These are phyloP conservation scores for Cheumatopsyche charites DNA, from an alignment of 1,140 invertebrate species.

Conservation along the genomic window DNA sequence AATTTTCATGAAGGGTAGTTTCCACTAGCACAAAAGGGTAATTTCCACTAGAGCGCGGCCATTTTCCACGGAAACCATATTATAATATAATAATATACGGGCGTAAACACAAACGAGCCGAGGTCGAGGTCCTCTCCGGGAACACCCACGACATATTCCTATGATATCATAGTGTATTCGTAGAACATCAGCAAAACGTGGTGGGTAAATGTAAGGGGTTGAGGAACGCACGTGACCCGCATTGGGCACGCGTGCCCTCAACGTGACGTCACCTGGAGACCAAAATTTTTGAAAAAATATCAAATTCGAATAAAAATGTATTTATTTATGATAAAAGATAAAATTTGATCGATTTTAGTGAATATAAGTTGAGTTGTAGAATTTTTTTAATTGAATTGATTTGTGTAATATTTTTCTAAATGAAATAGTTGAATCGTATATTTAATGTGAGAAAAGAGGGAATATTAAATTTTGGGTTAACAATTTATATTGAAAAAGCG, in stretches of 20 bases:
- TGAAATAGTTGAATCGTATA: neutral
- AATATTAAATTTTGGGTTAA: too few relatives aligned
- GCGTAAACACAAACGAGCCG: neutral
- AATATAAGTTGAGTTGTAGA: neutral
- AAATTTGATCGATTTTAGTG: too few relatives aligned
- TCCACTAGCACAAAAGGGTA: too few relatives aligned
- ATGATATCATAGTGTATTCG: too few relatives aligned
- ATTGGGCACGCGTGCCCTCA: constrained; percentile 10
- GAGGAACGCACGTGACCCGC: constrained; percentile 35
- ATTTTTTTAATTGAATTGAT: neutral
- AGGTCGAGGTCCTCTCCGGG: too few relatives aligned
- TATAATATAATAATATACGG: constrained; percentile 29
- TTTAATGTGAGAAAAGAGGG: too few relatives aligned
- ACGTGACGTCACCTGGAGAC: constrained; percentile 22
- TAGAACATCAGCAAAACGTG: too few relatives aligned
- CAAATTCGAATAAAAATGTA: neutral
- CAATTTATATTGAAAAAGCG: too few relatives aligned
- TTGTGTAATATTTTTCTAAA: neutral
- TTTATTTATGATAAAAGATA: neutral
- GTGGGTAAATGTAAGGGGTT: neutral
- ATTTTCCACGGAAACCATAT: constrained; percentile 17
- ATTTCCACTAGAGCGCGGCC: too few relatives aligned
- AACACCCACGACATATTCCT: too few relatives aligned
- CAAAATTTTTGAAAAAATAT: neutral
- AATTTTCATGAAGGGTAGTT: too few relatives aligned